Percentiles rank a stretch among this genome's conserved stretches.
These are phyloP conservation scores for Watsonalla binaria DNA, from an alignment of 2,888 invertebrate species.

Conservation along the genomic window DNA sequence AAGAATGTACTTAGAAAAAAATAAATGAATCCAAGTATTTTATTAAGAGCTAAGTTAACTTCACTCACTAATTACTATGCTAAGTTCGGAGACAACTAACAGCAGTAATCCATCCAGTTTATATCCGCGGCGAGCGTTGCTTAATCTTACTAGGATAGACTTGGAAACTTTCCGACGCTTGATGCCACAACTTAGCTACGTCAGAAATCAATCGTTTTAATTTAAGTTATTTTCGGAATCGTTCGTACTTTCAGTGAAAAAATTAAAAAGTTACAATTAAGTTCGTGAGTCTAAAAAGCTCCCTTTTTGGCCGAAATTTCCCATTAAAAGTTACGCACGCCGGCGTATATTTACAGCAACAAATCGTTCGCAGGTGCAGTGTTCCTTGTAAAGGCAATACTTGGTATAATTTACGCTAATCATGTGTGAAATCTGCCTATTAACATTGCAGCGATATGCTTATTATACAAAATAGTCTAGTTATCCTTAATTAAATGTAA, in stretches of 20 bases:
- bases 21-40: no score
- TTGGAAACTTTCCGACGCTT: neutral
- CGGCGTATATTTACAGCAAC: neutral
- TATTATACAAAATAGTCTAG: conserved; percentile 63
- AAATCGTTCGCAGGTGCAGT: conserved; percentile 1
- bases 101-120: neutral
- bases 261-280: neutral
- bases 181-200: neutral
- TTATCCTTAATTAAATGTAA: conserved; percentile 75
- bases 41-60: neutral
- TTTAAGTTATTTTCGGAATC: no score
- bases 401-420: conserved; percentile 24
- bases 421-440: conserved; percentile 36
- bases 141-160: neutral
- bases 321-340: neutral
- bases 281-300: neutral
- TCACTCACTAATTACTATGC: neutral
- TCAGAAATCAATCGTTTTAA: no score
- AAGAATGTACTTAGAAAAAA: no score
- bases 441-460: conserved; percentile 51
- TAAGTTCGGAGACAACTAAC: neutral
- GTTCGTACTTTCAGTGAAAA: neutral
- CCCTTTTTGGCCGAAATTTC: neutral
- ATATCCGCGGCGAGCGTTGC: neutral
- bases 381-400: conserved; percentile 10